Percentiles rank a stretch among this genome's conserved stretches.
phyloP scores from a whole-genome alignment of 1,140 invertebrate species.

The Trissolcus basalis region DNA sequence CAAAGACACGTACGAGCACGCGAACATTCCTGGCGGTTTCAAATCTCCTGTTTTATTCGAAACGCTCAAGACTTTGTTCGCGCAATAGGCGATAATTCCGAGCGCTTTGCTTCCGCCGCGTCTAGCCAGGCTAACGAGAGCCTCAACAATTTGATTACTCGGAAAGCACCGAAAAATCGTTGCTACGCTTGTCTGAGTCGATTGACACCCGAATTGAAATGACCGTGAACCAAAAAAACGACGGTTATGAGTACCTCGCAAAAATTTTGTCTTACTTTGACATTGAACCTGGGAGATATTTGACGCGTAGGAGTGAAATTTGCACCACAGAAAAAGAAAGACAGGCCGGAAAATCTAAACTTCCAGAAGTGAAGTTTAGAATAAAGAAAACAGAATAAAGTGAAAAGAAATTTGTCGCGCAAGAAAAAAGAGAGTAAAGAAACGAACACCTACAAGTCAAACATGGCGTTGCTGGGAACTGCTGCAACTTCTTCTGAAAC shows the following conservation, averaged over 20 bases:
- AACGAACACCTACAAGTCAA: constrained; percentile 31
- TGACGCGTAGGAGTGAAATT: neutral
- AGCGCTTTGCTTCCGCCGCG: constrained; percentile 41
- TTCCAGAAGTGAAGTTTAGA: no score
- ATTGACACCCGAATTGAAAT: constrained; percentile 46
- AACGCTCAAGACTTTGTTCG: constrained; percentile 29
- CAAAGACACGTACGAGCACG: constrained; percentile 22
- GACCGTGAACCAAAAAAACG: constrained; percentile 49
- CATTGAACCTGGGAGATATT: constrained; percentile 23
- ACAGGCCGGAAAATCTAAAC: no score
- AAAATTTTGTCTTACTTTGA: constrained; percentile 15
- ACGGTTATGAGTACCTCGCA: constrained; percentile 13
- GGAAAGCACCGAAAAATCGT: constrained; percentile 52
- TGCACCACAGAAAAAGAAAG: neutral
- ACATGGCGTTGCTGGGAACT: constrained; percentile 31
- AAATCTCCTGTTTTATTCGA: constrained; percentile 31
- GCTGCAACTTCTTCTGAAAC: neutral
- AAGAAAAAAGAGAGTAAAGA: constrained; percentile 40
- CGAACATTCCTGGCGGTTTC: constrained; percentile 39
- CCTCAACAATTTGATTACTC: constrained; percentile 49
- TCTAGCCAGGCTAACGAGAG: constrained; percentile 55
- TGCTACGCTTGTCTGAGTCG: constrained; percentile 51
- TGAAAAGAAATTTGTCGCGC: constrained; percentile 15
- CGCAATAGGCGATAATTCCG: constrained; percentile 33
- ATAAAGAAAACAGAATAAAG: constrained; percentile 31